Evolutionary conservation across 2,797 vertebrate species (phyloP).

Genomic region (Malurus splendens): DNA sequence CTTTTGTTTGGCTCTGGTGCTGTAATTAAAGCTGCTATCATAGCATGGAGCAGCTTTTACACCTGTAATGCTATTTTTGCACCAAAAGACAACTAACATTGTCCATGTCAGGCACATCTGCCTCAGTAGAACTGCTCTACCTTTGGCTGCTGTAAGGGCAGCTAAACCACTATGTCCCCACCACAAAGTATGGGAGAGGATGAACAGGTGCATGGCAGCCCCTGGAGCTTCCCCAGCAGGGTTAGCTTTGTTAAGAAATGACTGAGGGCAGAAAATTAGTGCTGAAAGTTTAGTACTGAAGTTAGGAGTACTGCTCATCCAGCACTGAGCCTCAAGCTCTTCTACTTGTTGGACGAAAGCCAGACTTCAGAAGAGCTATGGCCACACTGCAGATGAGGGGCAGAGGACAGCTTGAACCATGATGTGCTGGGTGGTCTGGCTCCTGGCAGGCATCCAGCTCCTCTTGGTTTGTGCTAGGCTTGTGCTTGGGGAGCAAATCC

Average conservation of each 20-base stretch:
- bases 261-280: neutral
- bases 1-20: neutral
- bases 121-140: neutral
- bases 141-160: neutral
- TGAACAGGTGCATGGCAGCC: neutral
- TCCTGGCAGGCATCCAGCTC: neutral
- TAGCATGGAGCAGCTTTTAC: neutral
- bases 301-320: neutral
- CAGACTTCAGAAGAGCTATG: neutral
- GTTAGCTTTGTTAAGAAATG: neutral
- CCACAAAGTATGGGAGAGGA: neutral
- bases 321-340: neutral
- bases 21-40: neutral
- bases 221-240: neutral
- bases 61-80: neutral
- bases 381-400: neutral
- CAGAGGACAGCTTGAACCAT: neutral
- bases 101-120: neutral
- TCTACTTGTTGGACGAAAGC: neutral
- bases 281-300: neutral
- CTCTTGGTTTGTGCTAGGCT: accelerated
- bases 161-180: neutral
- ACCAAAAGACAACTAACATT: neutral
- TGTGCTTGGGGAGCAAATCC: neutral
- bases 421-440: neutral